Base-by-base conservation (phyloP, 2,888 invertebrate genomes). In the Drosophila mimetica region DNA sequence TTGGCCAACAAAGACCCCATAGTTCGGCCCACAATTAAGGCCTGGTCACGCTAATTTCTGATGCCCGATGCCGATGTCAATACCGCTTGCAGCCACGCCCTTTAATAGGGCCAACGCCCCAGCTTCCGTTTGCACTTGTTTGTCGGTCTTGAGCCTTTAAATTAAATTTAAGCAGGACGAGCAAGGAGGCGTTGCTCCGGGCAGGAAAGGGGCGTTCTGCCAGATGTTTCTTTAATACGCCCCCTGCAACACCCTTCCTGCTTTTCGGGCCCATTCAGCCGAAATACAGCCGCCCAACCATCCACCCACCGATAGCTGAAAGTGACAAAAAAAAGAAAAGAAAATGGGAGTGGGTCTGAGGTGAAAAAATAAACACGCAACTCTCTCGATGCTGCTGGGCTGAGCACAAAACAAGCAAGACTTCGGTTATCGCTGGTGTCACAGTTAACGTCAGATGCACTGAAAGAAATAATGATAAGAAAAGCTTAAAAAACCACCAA, bases 151-250 rank as follows among this genome's bases (percentile, higher is more conserved):
- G 48, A 55, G 55, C 48, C 57, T 69, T 66, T 42, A 66, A 66
- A 69, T 69, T 66, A 69, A 66, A 69, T 55, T 66, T 55, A 42
- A 55, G 70, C 42, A 36, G 61, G 60, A 22, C 22, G 39, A n/a
- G 59, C 25, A 67, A 70, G 52, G 66, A 72, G 77, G 71, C 73
- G 81, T 69, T 71, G 65, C 53, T 37, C 53, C 5, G n/a, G 52
- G 60, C 41, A 16, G 41, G 20, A 34, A 34, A 39, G 14, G 73
- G 78, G 66, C 63, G 48, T 67, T 52, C 54, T 64, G 74, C 74
- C 83, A 83, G 86, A 87, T 87, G 83, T 77, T 85, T 57, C 77
- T 78, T 88, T 77, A 85, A 83, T 79, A 79, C 60, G 85, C 74
- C 69, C 48, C 34, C 22, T 55, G n/a, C n/a, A n/a, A n/a, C n/a